These are phyloP conservation scores for Phaedon cochleariae DNA, from an alignment of 2,888 invertebrate species.

Conservation along the genomic window DNA sequence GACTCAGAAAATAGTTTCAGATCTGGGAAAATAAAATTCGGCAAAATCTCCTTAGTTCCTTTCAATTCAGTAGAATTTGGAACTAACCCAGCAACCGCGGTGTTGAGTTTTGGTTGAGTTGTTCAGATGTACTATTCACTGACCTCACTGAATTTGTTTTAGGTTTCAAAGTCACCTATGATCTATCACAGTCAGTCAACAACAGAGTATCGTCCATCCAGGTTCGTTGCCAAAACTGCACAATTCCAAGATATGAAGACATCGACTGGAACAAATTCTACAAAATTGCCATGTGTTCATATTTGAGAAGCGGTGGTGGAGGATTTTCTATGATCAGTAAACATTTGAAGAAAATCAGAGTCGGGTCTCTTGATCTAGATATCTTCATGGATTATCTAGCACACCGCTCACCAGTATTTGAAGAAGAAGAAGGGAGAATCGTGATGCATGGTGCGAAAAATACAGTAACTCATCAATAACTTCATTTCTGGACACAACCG, in stretches of 20 bases:
- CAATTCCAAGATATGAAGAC: slow-evolving; percentile 69
- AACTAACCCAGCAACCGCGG: too few relatives aligned
- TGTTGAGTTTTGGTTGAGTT: too few relatives aligned
- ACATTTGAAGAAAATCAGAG: slow-evolving; percentile 63
- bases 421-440: slow-evolving; percentile 68
- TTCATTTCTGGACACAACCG: too few relatives aligned
- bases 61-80: too few relatives aligned
- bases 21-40: too few relatives aligned
- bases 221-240: slow-evolving; percentile 72
- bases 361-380: slow-evolving; percentile 66
- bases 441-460: too few relatives aligned
- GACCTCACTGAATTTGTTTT: too few relatives aligned
- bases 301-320: slow-evolving; percentile 75
- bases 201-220: slow-evolving; percentile 67
- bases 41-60: too few relatives aligned
- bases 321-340: slow-evolving; percentile 67
- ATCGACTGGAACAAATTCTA: slow-evolving; percentile 68
- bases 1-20: too few relatives aligned
- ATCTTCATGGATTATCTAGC: slow-evolving; percentile 65
- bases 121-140: too few relatives aligned
- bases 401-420: slow-evolving; percentile 63
- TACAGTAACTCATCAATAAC: too few relatives aligned
- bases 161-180: slow-evolving; percentile 71
- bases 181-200: slow-evolving; percentile 68
- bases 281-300: slow-evolving; percentile 69